Percentiles rank a stretch among this genome's conserved stretches.
Conservation (phyloP, 2,113 vertebrate genomes). For the Amblyopsis rosae region DNA sequence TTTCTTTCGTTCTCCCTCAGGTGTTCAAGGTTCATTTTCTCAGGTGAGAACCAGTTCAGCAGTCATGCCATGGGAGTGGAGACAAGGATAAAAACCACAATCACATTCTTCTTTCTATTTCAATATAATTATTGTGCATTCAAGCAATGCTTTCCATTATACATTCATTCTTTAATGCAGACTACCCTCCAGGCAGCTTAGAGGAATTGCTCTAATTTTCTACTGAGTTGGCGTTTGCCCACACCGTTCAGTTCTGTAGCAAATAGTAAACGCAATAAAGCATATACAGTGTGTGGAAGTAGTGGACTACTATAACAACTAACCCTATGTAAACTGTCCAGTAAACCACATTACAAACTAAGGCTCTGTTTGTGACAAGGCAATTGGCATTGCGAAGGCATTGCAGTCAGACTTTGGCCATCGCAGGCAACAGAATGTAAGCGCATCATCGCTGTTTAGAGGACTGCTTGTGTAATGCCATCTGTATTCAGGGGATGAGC, state of each 20-base stretch:
- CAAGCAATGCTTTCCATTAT: constrained; percentile 55
- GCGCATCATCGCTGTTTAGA: constrained; percentile 59
- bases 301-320: constrained; percentile 9
- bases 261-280: constrained; percentile 45
- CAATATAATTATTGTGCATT: constrained; percentile 50
- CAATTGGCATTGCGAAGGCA: constrained; percentile 47
- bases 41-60: constrained; percentile 35
- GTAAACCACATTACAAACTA: constrained; percentile 20
- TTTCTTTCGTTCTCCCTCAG: constrained; percentile 17
- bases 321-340: constrained; percentile 23
- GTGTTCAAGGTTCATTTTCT: constrained; percentile 55
- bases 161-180: constrained; percentile 38
- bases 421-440: constrained; percentile 65
- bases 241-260: constrained; percentile 38
- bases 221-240: constrained; percentile 22
- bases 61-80: constrained; percentile 25
- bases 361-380: constrained; percentile 38
- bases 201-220: constrained; percentile 32
- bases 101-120: constrained; percentile 32
- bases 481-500: constrained; percentile 75
- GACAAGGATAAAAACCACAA: not conserved
- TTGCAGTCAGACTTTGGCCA: constrained; percentile 42
- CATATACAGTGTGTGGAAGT: constrained; percentile 18
- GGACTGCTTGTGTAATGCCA: constrained; percentile 69
- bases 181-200: constrained; percentile 28